phyloP scores from a whole-genome alignment of 2,113 vertebrate genomes.

The Notechis scutatus region DNA sequence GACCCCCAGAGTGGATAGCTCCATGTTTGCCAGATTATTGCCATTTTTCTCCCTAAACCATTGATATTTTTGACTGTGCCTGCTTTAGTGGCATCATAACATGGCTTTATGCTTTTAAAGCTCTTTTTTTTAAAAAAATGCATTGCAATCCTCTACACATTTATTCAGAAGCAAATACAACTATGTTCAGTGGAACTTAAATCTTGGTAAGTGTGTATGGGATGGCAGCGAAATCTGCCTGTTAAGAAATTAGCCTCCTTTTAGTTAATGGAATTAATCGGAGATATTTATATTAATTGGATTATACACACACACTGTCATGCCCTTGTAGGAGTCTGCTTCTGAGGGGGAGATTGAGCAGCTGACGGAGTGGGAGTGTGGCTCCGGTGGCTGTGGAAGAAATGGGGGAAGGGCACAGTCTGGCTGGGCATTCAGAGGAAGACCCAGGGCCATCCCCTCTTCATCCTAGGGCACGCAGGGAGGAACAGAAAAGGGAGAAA shows the following conservation, averaged over 20 bases:
- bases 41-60: background rate
- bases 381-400: too few relatives aligned
- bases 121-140: background rate
- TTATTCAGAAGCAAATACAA: background rate
- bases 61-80: background rate
- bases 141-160: background rate
- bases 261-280: background rate
- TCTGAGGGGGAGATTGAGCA: too few relatives aligned
- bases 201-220: background rate
- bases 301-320: too few relatives aligned
- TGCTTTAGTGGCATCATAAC: background rate
- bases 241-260: background rate
- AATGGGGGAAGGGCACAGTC: too few relatives aligned
- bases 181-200: background rate
- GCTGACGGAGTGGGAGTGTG: too few relatives aligned
- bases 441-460: too few relatives aligned
- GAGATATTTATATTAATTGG: too few relatives aligned
- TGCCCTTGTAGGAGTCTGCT: too few relatives aligned
- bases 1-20: background rate
- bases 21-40: background rate
- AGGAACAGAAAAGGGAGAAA: too few relatives aligned
- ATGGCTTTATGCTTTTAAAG: background rate
- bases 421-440: too few relatives aligned
- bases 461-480: too few relatives aligned
- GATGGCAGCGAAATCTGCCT: background rate